A percentile compares a stretch with the other conserved stretches of the same genome.
These are phyloP conservation scores for Pelusios castaneus DNA, from an alignment of 2,113 vertebrate species.

Conservation along the genomic window DNA sequence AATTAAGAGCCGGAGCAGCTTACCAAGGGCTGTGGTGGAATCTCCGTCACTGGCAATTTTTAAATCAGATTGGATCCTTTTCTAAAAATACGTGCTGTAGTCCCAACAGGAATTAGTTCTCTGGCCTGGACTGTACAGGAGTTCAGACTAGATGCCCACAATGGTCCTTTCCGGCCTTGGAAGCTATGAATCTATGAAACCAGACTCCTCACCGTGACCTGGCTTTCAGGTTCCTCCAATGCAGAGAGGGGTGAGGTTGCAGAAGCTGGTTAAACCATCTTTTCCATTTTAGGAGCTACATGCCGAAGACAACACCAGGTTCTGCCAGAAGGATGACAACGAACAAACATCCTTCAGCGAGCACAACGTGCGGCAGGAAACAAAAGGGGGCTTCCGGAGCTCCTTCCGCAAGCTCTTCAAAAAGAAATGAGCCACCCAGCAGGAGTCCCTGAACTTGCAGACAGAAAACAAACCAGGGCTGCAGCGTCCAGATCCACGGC, in stretches of 20 bases:
- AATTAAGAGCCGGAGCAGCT: not conserved
- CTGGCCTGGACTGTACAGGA: not conserved
- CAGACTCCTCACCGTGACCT: not conserved
- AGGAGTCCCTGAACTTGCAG: slow-evolving; percentile 56
- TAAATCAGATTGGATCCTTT: not conserved
- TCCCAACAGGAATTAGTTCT: not conserved
- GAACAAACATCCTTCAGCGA: slow-evolving; percentile 91
- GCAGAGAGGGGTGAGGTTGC: slow-evolving; percentile 12
- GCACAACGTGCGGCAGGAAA: slow-evolving; percentile 91
- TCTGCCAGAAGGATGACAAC: slow-evolving; percentile 85
- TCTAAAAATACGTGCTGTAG: not conserved
- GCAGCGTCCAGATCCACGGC: not conserved
- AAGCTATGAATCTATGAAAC: not conserved
- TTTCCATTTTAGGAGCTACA: slow-evolving; percentile 84
- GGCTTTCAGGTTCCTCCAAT: not conserved
- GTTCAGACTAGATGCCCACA: not conserved
- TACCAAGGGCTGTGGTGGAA: not conserved
- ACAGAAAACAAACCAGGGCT: slow-evolving; percentile 46
- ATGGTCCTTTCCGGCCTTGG: not conserved
- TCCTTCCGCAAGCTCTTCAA: slow-evolving; percentile 99
- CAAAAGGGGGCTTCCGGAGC: slow-evolving; percentile 95
- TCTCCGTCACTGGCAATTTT: not conserved
- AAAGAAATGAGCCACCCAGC: slow-evolving; percentile 89
- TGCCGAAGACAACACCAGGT: slow-evolving; percentile 84
- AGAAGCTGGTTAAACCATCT: slow-evolving; percentile 68